These are phyloP conservation scores for Dicycla oo DNA, from an alignment of 2,888 invertebrate species.

Conservation along the genomic window DNA sequence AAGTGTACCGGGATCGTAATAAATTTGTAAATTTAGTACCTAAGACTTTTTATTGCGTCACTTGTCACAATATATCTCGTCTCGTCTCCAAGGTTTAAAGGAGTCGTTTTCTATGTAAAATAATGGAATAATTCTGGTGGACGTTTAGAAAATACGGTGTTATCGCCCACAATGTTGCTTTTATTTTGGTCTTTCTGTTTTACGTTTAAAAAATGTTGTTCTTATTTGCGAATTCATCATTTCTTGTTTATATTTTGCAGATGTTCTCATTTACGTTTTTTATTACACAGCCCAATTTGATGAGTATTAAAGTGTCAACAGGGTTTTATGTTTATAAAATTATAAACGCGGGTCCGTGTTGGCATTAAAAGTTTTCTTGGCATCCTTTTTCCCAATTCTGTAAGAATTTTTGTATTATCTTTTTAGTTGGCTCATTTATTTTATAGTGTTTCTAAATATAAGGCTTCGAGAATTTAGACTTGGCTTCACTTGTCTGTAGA, in stretches of 20 bases:
- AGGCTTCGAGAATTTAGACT: neutral
- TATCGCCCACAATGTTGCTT: slow-evolving; percentile 19
- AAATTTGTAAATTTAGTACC: slow-evolving; percentile 57
- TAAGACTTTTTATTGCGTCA: slow-evolving; percentile 47
- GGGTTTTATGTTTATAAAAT: slow-evolving; percentile 35
- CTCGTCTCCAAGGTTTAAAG: slow-evolving; percentile 49
- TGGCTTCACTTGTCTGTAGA: neutral
- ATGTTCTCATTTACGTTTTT: slow-evolving; percentile 29
- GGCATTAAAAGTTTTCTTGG: neutral
- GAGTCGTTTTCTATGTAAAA: slow-evolving; percentile 48
- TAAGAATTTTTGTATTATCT: neutral
- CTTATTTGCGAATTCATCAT: slow-evolving; percentile 28
- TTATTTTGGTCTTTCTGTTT: slow-evolving; percentile 32
- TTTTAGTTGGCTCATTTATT: neutral
- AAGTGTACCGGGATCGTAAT: slow-evolving; percentile 43
- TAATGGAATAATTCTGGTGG: slow-evolving; percentile 37
- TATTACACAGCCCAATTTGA: slow-evolving; percentile 15
- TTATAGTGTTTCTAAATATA: neutral
- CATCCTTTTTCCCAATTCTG: slow-evolving; percentile 1
- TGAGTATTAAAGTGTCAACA: slow-evolving; percentile 25
- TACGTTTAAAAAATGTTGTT: slow-evolving; percentile 11
- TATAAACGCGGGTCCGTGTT: neutral
- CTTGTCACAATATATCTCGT: slow-evolving; percentile 57
- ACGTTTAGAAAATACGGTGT: slow-evolving; percentile 44
- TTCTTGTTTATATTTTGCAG: slow-evolving; percentile 25